A percentile compares a stretch with the other conserved stretches of the same genome.
phyloP scores from a whole-genome alignment of 2,113 vertebrate species.

The Peucedramus taeniatus region DNA sequence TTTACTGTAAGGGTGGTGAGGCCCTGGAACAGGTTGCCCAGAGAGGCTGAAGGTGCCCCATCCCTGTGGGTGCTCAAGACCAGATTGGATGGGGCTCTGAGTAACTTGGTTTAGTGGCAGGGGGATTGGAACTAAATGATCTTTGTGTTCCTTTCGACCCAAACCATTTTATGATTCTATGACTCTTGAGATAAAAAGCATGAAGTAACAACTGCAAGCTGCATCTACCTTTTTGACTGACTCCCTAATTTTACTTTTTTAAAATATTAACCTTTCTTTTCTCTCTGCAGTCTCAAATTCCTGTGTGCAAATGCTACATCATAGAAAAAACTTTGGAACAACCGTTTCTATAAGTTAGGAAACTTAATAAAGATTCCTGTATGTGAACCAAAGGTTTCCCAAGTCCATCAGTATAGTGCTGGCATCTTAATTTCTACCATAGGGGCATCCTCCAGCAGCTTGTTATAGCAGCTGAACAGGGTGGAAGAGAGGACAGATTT shows the following conservation, averaged over 20 bases:
- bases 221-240: background rate
- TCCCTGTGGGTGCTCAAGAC: background rate
- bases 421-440: background rate
- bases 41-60: background rate
- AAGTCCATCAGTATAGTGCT: background rate
- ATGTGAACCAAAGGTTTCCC: background rate
- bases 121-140: background rate
- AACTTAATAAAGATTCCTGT: background rate
- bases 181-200: background rate
- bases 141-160: background rate
- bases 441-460: background rate
- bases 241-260: background rate
- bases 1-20: background rate
- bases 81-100: background rate
- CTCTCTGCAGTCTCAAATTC: background rate
- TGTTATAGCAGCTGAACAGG: background rate
- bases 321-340: background rate
- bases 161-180: background rate
- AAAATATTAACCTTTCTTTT: accelerated
- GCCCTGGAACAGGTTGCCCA: background rate
- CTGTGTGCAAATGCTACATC: background rate
- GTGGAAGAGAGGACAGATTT: background rate
- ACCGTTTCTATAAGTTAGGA: background rate
- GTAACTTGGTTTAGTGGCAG: background rate
- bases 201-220: background rate